Evolutionary conservation across 2,113 vertebrate genomes (phyloP).

Genomic region (Pelvicachromis taeniatus): DNA sequence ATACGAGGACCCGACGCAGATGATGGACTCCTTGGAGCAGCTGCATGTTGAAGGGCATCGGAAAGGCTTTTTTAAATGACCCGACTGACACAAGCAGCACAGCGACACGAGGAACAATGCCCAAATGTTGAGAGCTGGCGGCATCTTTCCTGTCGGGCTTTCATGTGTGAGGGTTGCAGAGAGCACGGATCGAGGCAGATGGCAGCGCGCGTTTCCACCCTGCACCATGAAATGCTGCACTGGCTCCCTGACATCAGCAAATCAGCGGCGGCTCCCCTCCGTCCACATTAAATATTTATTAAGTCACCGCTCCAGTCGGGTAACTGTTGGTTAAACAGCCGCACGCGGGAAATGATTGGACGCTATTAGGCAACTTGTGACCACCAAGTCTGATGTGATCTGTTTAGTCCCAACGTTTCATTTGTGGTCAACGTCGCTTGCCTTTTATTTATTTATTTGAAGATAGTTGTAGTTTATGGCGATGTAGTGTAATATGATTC

Average conservation of each 20-base stretch:
- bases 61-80: constrained; percentile 68
- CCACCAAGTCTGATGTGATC: not conserved
- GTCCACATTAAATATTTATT: constrained; percentile 77
- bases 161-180: constrained; percentile 59
- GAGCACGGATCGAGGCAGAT: constrained; percentile 45
- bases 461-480: not conserved
- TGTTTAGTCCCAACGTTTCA: not conserved
- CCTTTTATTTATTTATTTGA: not conserved
- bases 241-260: constrained; percentile 87
- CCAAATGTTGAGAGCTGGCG: constrained; percentile 53
- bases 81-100: constrained; percentile 43
- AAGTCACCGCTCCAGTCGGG: constrained; percentile 9
- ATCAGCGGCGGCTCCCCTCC: constrained; percentile 72
- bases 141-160: constrained; percentile 72
- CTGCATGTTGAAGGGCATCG: constrained; percentile 87
- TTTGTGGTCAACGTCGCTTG: not conserved
- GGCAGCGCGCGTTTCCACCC: constrained; percentile 56
- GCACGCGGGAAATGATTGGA: not conserved
- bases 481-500: not conserved
- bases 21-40: constrained; percentile 91
- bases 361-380: not conserved
- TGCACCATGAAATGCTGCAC: constrained; percentile 79
- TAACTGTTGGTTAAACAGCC: constrained; percentile 46
- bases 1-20: constrained; percentile 88
- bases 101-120: constrained; percentile 47